Percentiles rank a stretch among this genome's conserved stretches.
phyloP scores from a whole-genome alignment of 2,797 vertebrate species.

The Ateles fusciceps region DNA sequence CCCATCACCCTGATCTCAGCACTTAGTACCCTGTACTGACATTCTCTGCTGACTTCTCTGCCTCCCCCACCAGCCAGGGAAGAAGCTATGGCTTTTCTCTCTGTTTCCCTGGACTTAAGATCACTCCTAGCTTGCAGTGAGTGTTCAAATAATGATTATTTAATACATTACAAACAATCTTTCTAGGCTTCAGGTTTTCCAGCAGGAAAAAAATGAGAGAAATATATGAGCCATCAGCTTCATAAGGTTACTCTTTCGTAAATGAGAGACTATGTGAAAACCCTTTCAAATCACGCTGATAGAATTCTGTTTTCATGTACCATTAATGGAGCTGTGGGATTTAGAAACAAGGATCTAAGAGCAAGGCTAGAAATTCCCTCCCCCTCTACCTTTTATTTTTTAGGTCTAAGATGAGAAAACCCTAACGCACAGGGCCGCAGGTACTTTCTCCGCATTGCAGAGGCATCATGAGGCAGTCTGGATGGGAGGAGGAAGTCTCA shows the following conservation, averaged over 20 bases:
- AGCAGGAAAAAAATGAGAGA: background rate
- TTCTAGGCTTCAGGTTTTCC: slow-evolving; percentile 34
- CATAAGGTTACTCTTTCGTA: background rate
- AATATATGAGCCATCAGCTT: slow-evolving; percentile 40
- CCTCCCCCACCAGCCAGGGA: background rate
- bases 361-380: background rate
- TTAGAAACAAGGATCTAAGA: slow-evolving; percentile 18
- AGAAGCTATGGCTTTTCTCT: slow-evolving; percentile 4
- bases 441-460: background rate
- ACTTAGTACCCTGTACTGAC: background rate
- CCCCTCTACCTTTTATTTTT: background rate
- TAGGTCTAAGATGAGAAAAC: slow-evolving; percentile 1
- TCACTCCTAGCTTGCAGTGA: background rate
- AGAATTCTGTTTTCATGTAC: background rate
- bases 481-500: background rate
- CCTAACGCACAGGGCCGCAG: background rate
- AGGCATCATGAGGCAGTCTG: background rate
- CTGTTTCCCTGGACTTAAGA: background rate
- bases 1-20: background rate
- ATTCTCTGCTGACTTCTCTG: background rate
- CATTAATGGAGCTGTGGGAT: slow-evolving; percentile 28
- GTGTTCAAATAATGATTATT: background rate
- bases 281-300: background rate
- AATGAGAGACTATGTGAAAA: slow-evolving; percentile 8
- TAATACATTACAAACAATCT: slow-evolving; percentile 25